A percentile compares a stretch with the other conserved stretches of the same genome.
Evolutionary conservation across 2,888 invertebrate species (phyloP).

Genomic region (Laspeyria flexula): DNA sequence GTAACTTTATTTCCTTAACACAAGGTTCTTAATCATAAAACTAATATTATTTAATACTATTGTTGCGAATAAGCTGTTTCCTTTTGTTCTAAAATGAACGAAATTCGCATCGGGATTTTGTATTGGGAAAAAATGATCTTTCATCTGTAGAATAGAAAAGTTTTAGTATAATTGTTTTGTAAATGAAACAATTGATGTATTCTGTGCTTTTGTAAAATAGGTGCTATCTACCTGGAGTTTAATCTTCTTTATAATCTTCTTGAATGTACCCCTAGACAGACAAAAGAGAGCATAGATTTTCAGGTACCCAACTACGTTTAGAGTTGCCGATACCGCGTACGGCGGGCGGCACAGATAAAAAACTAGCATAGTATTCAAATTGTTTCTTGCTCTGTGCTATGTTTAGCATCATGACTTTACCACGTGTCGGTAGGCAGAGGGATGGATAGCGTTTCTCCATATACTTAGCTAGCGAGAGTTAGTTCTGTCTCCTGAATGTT

Average conservation of each 20-base stretch:
- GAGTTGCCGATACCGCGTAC: no score
- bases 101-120: slow-evolving; percentile 54
- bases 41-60: neutral
- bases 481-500: no score
- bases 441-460: no score
- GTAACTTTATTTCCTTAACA: neutral
- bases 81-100: slow-evolving; percentile 72
- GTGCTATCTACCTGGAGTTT: neutral
- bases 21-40: slow-evolving; percentile 18
- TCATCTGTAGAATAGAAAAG: slow-evolving; percentile 14
- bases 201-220: neutral
- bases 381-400: no score
- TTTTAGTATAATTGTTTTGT: neutral
- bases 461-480: no score
- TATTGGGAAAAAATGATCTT: slow-evolving; percentile 32
- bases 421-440: no score
- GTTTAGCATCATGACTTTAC: no score
- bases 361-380: no score
- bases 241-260: neutral
- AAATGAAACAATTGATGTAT: neutral
- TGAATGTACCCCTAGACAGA: neutral
- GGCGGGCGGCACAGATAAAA: no score
- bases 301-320: no score
- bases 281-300: neutral
- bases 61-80: slow-evolving; percentile 42